Conservation (phyloP, 2,113 vertebrate species). For the Pseudopipra pipra region DNA sequence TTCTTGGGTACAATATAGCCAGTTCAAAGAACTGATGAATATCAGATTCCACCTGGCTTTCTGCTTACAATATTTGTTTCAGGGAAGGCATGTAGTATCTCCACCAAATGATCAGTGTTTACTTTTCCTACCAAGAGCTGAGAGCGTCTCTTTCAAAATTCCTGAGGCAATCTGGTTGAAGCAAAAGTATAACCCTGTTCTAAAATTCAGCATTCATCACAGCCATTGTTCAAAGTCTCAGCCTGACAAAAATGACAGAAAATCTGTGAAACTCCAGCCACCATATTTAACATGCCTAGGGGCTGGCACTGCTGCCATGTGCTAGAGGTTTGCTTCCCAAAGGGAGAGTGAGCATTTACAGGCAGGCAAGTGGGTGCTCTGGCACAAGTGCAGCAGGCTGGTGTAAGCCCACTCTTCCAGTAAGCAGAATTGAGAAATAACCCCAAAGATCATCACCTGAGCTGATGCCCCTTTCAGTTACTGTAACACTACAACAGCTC, state of each 20-base stretch:
- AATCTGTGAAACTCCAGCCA: not conserved
- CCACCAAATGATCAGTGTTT: not conserved
- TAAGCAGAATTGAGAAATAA: not conserved
- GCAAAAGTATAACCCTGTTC: not conserved
- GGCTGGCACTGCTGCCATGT: not conserved
- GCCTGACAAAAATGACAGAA: not conserved
- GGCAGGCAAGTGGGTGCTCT: accelerated
- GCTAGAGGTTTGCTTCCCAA: not conserved
- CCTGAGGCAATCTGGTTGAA: not conserved
- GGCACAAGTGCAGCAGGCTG: not conserved
- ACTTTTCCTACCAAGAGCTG: not conserved
- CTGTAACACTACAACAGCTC: not conserved
- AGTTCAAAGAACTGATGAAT: not conserved
- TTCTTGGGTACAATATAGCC: not conserved
- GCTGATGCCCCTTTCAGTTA: not conserved
- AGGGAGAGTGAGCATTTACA: not conserved
- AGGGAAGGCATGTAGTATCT: not conserved
- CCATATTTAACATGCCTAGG: not conserved
- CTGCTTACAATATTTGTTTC: not conserved
- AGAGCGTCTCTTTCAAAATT: not conserved
- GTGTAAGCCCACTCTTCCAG: not conserved
- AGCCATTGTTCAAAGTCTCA: not conserved
- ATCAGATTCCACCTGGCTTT: not conserved
- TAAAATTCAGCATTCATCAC: not conserved
- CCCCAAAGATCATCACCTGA: not conserved